Evolutionary conservation across 2,888 invertebrate genomes (phyloP).

Genomic region (Morpho helenor): DNA sequence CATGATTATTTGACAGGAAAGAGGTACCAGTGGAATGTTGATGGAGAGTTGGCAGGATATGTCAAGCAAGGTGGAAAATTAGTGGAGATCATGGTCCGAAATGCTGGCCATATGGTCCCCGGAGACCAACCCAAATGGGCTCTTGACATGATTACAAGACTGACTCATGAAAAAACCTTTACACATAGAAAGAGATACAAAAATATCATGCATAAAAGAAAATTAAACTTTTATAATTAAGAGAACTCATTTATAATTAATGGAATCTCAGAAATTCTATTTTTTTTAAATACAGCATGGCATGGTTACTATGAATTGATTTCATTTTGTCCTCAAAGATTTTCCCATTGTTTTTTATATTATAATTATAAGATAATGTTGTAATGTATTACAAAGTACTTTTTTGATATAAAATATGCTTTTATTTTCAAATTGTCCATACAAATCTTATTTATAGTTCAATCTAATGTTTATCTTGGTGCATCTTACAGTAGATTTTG

Average conservation of each 20-base stretch:
- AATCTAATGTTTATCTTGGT: too few species aligned
- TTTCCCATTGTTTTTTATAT: too few species aligned
- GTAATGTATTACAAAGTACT: slow-evolving; percentile 5
- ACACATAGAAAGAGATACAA: slow-evolving; percentile 4
- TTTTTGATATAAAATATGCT: neutral
- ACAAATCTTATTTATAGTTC: too few species aligned
- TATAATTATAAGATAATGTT: neutral
- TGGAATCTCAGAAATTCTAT: too few species aligned
- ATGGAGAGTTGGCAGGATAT: slow-evolving; percentile 85
- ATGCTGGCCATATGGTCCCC: slow-evolving; percentile 92
- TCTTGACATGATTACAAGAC: slow-evolving; percentile 84
- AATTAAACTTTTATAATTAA: too few species aligned
- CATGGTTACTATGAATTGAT: too few species aligned
- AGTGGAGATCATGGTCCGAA: slow-evolving; percentile 85
- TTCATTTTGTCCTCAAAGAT: too few species aligned
- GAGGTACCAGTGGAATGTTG: slow-evolving; percentile 85
- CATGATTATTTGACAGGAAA: slow-evolving; percentile 82
- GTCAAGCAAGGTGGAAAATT: slow-evolving; percentile 85
- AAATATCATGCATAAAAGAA: neutral
- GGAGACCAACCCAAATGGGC: slow-evolving; percentile 89
- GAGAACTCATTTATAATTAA: too few species aligned
- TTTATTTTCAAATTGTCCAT: neutral
- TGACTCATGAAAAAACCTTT: slow-evolving; percentile 79
- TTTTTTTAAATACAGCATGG: too few species aligned
- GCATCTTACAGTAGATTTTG: too few species aligned